phyloP scores from a whole-genome alignment of 2,888 invertebrate genomes.

The Microdon myrmicae region DNA sequence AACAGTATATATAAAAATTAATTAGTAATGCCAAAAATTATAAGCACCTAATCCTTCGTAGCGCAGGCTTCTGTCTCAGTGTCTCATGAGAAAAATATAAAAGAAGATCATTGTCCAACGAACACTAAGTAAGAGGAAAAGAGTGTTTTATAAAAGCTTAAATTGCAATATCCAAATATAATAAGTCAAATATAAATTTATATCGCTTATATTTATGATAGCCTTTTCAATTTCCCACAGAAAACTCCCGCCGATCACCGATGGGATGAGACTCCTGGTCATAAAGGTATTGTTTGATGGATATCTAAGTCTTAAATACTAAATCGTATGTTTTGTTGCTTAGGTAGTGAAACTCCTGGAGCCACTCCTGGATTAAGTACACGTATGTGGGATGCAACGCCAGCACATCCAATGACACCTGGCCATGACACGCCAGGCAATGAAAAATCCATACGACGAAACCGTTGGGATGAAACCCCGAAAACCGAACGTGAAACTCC shows the following conservation, averaged over 20 bases:
- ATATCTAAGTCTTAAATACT: not conserved
- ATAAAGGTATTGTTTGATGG: slow-evolving; percentile 69
- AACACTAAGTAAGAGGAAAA: no score
- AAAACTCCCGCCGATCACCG: slow-evolving; percentile 81
- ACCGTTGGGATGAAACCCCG: slow-evolving; percentile 99
- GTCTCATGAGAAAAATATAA: no score
- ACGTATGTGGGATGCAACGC: slow-evolving; percentile 96
- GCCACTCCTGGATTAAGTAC: slow-evolving; percentile 91
- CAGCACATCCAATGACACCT: slow-evolving; percentile 90
- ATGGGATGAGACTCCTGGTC: slow-evolving; percentile 97
- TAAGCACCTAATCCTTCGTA: no score
- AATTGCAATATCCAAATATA: no score
- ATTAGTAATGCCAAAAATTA: no score
- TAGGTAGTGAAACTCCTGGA: slow-evolving; percentile 83
- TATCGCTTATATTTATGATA: no score
- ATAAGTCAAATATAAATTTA: no score
- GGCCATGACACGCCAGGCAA: slow-evolving; percentile 88
- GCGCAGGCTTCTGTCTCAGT: no score
- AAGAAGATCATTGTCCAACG: no score
- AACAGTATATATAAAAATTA: no score
- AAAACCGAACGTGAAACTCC: slow-evolving; percentile 97
- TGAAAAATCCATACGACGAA: slow-evolving; percentile 82
- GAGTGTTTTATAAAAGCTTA: no score
- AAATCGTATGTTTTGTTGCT: not conserved
- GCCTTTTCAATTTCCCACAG: slow-evolving; percentile 62